Evolutionary conservation across 1,140 invertebrate genomes (phyloP).

Genomic region (Andrena cerasifolii): DNA sequence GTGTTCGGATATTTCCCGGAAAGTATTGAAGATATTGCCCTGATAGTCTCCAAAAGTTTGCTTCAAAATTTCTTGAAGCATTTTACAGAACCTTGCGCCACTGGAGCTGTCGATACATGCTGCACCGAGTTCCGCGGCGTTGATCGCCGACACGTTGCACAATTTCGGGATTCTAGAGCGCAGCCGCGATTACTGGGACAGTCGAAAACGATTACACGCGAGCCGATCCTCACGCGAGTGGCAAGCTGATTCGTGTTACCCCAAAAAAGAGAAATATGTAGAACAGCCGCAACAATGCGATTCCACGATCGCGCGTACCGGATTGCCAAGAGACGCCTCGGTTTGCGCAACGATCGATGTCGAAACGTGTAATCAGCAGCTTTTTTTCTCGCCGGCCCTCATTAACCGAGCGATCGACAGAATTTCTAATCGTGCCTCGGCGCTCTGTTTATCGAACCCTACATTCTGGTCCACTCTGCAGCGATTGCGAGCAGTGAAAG

Average conservation of each 20-base stretch:
- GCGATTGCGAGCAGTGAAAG: too few relatives aligned
- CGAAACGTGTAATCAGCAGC: constrained; percentile 45
- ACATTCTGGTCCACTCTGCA: not conserved
- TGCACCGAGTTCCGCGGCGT: not conserved
- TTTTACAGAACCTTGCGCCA: too few relatives aligned
- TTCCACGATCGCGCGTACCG: constrained; percentile 31
- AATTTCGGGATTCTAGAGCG: not conserved
- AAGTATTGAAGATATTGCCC: too few relatives aligned
- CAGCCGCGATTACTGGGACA: not conserved
- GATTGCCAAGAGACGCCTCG: constrained; percentile 43
- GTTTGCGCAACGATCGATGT: constrained; percentile 42
- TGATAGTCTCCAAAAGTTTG: too few relatives aligned
- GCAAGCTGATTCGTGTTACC: constrained; percentile 15
- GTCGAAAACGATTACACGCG: not conserved
- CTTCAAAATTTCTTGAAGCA: too few relatives aligned
- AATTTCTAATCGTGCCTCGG: not conserved
- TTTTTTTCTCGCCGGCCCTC: constrained; percentile 13
- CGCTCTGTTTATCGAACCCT: not conserved
- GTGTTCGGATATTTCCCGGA: too few relatives aligned
- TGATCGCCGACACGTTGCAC: not conserved
- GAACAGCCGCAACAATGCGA: constrained; percentile 47
- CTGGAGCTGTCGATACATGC: too few relatives aligned
- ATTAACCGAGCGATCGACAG: not conserved
- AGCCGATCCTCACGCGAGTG: not conserved
- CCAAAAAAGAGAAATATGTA: constrained; percentile 47